Conservation (phyloP, 2,113 vertebrate genomes). For the Coracopsis vasa region DNA sequence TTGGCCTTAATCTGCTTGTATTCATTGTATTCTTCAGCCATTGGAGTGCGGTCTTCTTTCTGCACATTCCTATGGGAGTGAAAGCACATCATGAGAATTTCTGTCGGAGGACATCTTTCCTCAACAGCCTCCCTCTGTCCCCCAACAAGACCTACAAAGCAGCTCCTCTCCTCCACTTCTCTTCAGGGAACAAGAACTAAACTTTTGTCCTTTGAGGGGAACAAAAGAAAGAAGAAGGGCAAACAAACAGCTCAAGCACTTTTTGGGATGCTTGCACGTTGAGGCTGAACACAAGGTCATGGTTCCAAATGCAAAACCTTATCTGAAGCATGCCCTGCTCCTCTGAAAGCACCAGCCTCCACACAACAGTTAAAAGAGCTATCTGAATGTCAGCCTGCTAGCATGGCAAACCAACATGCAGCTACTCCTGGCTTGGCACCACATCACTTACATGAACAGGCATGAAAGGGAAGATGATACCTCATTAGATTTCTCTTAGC, state of each 20-base stretch:
- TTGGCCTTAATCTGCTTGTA: conserved; percentile 98
- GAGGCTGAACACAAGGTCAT: not conserved
- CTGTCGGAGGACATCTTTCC: not conserved
- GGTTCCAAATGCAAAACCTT: not conserved
- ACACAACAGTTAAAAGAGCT: not conserved
- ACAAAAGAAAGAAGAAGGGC: no score
- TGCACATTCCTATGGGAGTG: conserved; percentile 83
- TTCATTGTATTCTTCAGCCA: conserved; percentile 91
- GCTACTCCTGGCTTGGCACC: not conserved
- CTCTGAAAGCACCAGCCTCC: not conserved
- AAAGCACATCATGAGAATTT: not conserved
- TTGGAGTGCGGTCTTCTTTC: conserved; percentile 92
- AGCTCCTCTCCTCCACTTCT: not conserved
- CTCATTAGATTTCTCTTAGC: not conserved
- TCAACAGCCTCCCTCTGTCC: not conserved
- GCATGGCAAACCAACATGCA: not conserved
- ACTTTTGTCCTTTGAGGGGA: not conserved
- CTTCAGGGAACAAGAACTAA: not conserved
- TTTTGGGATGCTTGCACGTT: rapidly evolving
- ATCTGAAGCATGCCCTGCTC: not conserved
- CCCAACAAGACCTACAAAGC: not conserved
- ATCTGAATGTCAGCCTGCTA: not conserved
- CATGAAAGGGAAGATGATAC: not conserved
- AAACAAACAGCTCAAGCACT: not conserved
- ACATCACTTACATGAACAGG: not conserved